Conservation (phyloP, 1,140 invertebrate species). For the Melipona quadrifasciata region DNA sequence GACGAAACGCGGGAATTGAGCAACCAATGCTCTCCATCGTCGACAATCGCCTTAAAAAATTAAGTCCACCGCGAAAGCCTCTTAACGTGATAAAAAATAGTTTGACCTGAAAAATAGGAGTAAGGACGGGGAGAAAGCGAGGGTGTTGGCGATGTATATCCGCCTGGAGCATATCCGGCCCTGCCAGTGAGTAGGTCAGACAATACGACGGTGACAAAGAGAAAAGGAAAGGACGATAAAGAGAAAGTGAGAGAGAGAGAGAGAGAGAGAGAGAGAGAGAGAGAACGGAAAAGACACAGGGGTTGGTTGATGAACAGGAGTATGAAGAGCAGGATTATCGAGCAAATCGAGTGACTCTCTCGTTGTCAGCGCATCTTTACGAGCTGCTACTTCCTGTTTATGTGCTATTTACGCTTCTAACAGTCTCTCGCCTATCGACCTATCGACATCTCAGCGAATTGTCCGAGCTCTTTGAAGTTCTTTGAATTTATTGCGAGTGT, state of each 20-base stretch:
- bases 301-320: not conserved
- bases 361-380: slow-evolving; percentile 41
- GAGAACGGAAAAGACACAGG: not conserved
- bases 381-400: slow-evolving; percentile 42
- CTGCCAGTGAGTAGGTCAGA: slow-evolving; percentile 5
- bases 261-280: not conserved
- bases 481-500: not conserved
- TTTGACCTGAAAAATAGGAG: slow-evolving; percentile 17
- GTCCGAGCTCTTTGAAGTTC: not conserved
- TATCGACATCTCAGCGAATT: not conserved
- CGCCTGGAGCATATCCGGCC: not conserved
- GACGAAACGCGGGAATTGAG: not conserved
- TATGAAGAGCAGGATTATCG: slow-evolving; percentile 35
- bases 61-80: slow-evolving; percentile 15
- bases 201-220: not conserved
- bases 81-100: slow-evolving; percentile 32
- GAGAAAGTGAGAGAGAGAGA: not conserved
- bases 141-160: not conserved
- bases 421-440: not conserved
- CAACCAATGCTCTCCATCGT: not conserved
- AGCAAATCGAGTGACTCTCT: slow-evolving; percentile 35
- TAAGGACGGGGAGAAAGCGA: not conserved
- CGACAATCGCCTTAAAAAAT: slow-evolving; percentile 41
- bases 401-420: slow-evolving; percentile 24
- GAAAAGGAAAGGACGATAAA: too few species aligned